phyloP scores from a whole-genome alignment of 2,113 vertebrate genomes.

The Xiphophorus couchianus region DNA sequence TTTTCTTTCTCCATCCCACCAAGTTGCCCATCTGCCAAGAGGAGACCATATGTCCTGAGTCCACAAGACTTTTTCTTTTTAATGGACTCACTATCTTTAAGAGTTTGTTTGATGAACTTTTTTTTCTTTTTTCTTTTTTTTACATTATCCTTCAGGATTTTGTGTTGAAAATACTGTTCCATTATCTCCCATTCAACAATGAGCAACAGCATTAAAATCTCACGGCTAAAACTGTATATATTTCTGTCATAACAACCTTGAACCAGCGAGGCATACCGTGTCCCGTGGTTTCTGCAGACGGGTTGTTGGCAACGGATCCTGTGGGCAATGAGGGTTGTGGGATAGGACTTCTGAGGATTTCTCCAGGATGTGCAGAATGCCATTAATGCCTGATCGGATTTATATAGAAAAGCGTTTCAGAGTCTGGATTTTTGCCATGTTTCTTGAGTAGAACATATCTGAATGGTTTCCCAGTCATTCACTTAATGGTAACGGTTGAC shows the following conservation, averaged over 20 bases:
- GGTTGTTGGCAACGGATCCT: not conserved
- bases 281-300: slow-evolving; percentile 6
- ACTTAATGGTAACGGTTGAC: not conserved
- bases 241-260: not conserved
- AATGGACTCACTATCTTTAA: not conserved
- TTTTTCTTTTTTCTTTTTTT: not conserved
- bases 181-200: not conserved
- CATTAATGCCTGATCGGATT: not conserved
- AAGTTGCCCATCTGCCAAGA: slow-evolving; percentile 31
- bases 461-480: not conserved
- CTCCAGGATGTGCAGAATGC: not conserved
- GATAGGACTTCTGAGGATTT: not conserved
- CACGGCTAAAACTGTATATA: too few relatives aligned
- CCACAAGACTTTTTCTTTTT: slow-evolving; percentile 4
- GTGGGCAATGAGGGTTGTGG: not conserved
- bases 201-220: not conserved
- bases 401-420: not conserved
- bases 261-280: not conserved
- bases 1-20: not conserved
- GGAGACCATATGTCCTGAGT: slow-evolving; percentile 36
- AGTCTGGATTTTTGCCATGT: not conserved
- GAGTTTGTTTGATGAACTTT: not conserved
- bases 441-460: not conserved
- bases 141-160: not conserved
- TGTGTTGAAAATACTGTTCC: not conserved